Conservation (phyloP, 1,140 invertebrate genomes). For the Drosophila pectinifera region DNA sequence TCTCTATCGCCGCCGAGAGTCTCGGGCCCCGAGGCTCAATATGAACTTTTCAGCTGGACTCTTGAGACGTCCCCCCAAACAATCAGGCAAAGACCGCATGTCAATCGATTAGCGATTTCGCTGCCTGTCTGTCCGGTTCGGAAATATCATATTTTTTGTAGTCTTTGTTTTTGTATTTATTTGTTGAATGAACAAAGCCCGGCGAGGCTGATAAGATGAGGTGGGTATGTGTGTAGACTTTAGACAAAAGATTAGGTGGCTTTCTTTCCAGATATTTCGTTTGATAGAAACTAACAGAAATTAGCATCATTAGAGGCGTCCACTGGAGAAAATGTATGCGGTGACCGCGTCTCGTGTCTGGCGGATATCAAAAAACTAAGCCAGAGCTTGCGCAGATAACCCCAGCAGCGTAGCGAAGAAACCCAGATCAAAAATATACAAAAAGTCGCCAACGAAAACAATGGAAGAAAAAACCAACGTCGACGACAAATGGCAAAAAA, state of each 20-base stretch:
- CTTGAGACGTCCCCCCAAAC: constrained; percentile 53
- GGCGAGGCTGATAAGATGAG: constrained; percentile 27
- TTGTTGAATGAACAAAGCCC: constrained; percentile 44
- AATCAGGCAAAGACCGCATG: constrained; percentile 76
- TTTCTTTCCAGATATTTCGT: constrained; percentile 10
- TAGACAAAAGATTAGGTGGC: constrained; percentile 56
- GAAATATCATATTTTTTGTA: constrained; percentile 37
- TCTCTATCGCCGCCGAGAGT: constrained; percentile 4
- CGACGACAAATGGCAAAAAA: constrained; percentile 43
- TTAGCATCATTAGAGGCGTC: constrained; percentile 50
- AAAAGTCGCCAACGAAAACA: constrained; percentile 57
- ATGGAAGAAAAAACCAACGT: constrained; percentile 38
- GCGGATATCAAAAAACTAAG: constrained; percentile 35
- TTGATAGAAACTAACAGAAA: constrained; percentile 40
- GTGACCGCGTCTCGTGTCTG: constrained; percentile 3
- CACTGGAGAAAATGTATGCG: constrained; percentile 7
- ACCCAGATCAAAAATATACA: constrained; percentile 39
- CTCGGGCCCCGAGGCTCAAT: background rate
- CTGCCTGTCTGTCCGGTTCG: constrained; percentile 46
- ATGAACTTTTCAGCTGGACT: constrained; percentile 38
- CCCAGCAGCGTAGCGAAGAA: constrained; percentile 2
- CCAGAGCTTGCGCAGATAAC: constrained; percentile 5
- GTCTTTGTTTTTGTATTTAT: constrained; percentile 13
- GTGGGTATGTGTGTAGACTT: constrained; percentile 25
- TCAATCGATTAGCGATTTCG: constrained; percentile 55